phyloP scores from a whole-genome alignment of 2,888 invertebrate genomes.

The Rutpela maculata region DNA sequence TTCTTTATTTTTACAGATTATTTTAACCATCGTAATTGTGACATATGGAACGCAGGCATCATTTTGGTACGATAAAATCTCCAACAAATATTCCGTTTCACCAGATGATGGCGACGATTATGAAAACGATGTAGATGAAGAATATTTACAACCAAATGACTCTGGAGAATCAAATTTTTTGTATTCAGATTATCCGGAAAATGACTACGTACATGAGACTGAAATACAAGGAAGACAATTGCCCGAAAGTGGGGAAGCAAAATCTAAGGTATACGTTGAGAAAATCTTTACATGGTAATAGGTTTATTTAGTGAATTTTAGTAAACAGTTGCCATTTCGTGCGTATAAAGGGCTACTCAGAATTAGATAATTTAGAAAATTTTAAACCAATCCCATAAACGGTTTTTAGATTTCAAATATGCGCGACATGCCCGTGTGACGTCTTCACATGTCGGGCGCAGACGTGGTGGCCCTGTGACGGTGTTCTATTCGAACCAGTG shows the following conservation, averaged over 20 bases:
- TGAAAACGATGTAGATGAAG: background rate
- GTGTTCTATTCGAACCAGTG: too few species aligned
- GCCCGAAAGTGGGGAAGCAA: slow-evolving; percentile 25
- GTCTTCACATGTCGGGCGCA: too few species aligned
- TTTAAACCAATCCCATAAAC: too few species aligned
- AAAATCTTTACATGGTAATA: background rate
- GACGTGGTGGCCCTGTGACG: too few species aligned
- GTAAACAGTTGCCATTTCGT: too few species aligned
- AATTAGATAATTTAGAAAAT: too few species aligned
- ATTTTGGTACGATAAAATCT: slow-evolving; percentile 16
- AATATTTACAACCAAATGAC: background rate
- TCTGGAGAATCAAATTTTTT: background rate
- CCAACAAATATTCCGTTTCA: slow-evolving; percentile 23
- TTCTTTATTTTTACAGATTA: slow-evolving; percentile 26
- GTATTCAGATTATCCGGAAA: slow-evolving; percentile 9
- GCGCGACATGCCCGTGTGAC: too few species aligned
- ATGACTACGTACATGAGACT: slow-evolving; percentile 3
- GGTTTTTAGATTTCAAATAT: too few species aligned
- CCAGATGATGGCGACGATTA: slow-evolving; percentile 1
- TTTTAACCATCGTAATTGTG: slow-evolving; percentile 15
- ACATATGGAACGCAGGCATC: slow-evolving; percentile 10
- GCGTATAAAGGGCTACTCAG: too few species aligned
- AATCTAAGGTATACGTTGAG: slow-evolving; percentile 14
- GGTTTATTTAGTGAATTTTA: too few species aligned
- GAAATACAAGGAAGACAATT: slow-evolving; percentile 16